Conservation (phyloP, 2,797 vertebrate species). For the Pseudochirops corinnae region DNA sequence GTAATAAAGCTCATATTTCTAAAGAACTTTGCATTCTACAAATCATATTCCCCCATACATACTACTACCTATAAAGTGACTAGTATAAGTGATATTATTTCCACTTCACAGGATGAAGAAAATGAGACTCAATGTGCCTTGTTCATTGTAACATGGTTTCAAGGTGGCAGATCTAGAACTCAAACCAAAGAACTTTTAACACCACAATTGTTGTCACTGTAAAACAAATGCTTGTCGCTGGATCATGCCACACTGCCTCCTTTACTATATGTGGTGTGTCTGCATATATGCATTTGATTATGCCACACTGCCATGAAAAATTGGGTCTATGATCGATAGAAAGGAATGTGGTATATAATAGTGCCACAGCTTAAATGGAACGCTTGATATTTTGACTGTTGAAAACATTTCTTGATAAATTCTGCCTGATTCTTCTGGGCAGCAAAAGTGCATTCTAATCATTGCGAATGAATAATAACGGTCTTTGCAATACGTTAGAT, state of each 20-base stretch:
- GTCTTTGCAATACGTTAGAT: conserved; percentile 4
- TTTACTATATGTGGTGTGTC: neutral
- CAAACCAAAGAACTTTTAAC: neutral
- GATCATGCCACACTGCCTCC: no score
- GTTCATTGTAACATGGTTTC: neutral
- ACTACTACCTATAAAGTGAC: neutral
- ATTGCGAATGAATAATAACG: neutral
- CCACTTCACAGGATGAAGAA: neutral
- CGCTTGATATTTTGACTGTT: neutral
- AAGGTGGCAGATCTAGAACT: neutral
- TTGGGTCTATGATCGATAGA: neutral
- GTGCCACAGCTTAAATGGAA: neutral
- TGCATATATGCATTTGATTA: neutral
- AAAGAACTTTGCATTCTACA: neutral
- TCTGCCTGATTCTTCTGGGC: neutral
- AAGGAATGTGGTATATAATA: neutral
- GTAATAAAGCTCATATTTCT: neutral
- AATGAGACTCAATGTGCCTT: neutral
- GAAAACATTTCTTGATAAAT: neutral
- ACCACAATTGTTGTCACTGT: neutral
- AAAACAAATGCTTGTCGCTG: neutral
- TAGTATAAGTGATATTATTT: neutral
- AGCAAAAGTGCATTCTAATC: neutral
- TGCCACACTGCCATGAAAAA: neutral
- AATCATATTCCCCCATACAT: neutral